Percentiles rank a stretch among this genome's conserved stretches.
Conservation (phyloP, 2,888 invertebrate genomes). For the Noctua fimbriata region DNA sequence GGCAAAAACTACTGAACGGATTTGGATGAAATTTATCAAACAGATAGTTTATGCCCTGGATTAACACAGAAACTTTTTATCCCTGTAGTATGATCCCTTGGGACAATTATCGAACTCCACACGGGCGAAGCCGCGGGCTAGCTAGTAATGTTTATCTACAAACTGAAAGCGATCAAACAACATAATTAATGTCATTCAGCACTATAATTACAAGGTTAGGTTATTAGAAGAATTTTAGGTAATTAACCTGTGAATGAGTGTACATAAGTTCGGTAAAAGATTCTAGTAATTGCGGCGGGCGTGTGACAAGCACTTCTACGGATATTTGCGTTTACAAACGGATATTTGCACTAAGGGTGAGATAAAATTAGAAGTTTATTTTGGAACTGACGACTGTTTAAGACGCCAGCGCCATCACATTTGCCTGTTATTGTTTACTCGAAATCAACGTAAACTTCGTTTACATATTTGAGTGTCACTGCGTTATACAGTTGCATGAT, state of each 20-base stretch:
- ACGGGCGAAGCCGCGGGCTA: no score
- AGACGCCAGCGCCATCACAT: constrained; percentile 14
- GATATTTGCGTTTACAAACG: constrained; percentile 54
- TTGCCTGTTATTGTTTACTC: constrained; percentile 40
- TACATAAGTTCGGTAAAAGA: constrained; percentile 21
- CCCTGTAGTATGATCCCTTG: no score
- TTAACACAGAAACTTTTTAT: no score
- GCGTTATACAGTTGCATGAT: constrained; percentile 1
- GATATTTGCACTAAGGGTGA: constrained; percentile 64
- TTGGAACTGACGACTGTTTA: constrained; percentile 44
- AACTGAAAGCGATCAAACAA: constrained; percentile 28
- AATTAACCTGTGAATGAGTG: constrained; percentile 53
- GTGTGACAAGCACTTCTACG: constrained; percentile 25
- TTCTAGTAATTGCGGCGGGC: constrained; percentile 7
- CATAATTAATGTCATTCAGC: constrained; percentile 30
- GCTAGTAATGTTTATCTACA: background rate
- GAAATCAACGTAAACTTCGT: constrained; percentile 15
- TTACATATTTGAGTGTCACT: constrained; percentile 25
- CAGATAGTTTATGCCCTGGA: no score
- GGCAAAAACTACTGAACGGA: no score
- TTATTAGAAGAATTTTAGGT: constrained; percentile 49
- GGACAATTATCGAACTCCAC: no score
- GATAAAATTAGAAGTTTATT: constrained; percentile 61
- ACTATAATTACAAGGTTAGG: constrained; percentile 28
- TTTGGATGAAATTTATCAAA: no score